Percentiles rank a stretch among this genome's conserved stretches.
phyloP scores from a whole-genome alignment of 2,797 vertebrate species.

The Aulostomus chinensis region DNA sequence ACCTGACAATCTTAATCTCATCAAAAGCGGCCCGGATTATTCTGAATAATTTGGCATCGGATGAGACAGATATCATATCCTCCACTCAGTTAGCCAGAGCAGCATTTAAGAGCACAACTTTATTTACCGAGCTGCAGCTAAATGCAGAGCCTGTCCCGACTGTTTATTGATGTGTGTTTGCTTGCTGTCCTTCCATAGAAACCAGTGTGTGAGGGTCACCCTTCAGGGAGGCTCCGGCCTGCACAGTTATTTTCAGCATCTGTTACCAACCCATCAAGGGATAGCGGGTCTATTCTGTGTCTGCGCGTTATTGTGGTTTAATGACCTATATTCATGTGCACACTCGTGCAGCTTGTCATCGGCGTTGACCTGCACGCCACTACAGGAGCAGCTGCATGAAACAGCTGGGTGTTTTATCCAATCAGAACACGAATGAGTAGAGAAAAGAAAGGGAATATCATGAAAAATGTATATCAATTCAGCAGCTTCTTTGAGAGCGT shows the following conservation, averaged over 20 bases:
- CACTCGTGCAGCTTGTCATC: no score
- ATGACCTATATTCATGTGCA: background rate
- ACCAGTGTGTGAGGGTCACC: constrained; percentile 69
- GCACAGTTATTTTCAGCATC: constrained; percentile 67
- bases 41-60: background rate
- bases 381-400: no score
- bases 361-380: no score
- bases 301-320: constrained; percentile 1
- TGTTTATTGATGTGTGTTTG: constrained; percentile 55
- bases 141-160: constrained; percentile 28
- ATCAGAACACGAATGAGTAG: no score
- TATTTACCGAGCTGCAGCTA: constrained; percentile 46
- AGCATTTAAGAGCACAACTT: constrained; percentile 18
- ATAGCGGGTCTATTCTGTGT: constrained; percentile 21
- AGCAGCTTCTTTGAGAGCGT: no score
- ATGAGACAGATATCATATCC: constrained; percentile 23
- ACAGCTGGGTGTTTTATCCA: no score
- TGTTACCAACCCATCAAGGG: constrained; percentile 59
- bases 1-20: background rate
- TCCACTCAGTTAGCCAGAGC: constrained; percentile 30
- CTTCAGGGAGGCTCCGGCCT: constrained; percentile 35
- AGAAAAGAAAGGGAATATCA: no score
- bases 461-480: no score
- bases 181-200: constrained; percentile 56
- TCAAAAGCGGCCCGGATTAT: background rate